Conservation (phyloP, 1,140 invertebrate species). For the Tenebrio molitor region DNA sequence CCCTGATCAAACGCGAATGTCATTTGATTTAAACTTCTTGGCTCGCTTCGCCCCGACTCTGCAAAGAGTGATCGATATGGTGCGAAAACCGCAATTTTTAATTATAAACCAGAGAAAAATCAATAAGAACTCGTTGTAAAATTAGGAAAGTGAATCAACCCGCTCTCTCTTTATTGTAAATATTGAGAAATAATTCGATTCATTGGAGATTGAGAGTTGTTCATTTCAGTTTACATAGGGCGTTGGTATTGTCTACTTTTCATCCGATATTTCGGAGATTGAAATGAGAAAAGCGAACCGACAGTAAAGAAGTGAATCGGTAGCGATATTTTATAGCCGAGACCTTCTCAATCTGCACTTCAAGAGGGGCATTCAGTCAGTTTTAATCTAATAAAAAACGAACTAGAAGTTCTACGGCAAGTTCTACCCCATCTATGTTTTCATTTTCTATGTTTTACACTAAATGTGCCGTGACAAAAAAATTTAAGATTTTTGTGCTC, state of each 20-base stretch:
- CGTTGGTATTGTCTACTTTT: constrained; percentile 2
- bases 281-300: constrained; percentile 34
- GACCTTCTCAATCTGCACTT: constrained; percentile 1
- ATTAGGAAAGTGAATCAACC: neutral
- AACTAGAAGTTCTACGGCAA: too few species aligned
- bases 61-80: neutral
- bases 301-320: neutral
- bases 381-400: neutral
- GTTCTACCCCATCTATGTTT: too few species aligned
- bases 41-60: neutral
- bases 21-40: neutral
- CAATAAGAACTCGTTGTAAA: neutral
- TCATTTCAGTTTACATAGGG: constrained; percentile 26
- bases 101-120: neutral
- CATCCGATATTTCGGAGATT: constrained; percentile 3
- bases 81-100: neutral
- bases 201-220: constrained; percentile 13
- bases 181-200: constrained; percentile 20
- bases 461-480: too few species aligned
- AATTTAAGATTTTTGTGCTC: too few species aligned
- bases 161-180: neutral
- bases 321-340: neutral
- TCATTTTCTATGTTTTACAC: too few species aligned
- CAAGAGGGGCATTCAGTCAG: neutral
- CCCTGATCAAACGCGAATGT: neutral